phyloP scores from a whole-genome alignment of 2,113 vertebrate species.

The Collichthys lucidus region DNA sequence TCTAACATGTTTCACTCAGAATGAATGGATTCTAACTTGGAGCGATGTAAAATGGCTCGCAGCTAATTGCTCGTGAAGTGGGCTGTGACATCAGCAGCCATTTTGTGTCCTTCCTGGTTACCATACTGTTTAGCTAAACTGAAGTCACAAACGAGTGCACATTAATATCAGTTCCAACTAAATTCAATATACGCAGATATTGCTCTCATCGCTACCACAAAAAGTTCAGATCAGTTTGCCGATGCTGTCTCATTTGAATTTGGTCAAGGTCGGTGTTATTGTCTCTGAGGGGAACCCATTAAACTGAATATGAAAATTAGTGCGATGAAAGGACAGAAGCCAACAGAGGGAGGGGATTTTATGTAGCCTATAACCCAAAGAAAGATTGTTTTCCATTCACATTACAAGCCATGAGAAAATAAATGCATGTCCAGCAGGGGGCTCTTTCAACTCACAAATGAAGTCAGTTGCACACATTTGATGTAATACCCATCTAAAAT shows the following conservation, averaged over 20 bases:
- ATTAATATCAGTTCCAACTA: constrained; percentile 63
- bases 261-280: constrained; percentile 58
- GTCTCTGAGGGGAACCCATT: constrained; percentile 55
- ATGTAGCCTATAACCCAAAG: constrained; percentile 46
- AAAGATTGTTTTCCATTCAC: constrained; percentile 44
- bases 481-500: constrained; percentile 47
- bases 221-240: constrained; percentile 57
- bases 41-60: constrained; percentile 36
- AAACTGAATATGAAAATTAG: constrained; percentile 59
- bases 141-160: constrained; percentile 52
- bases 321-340: constrained; percentile 43
- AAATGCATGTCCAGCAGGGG: constrained; percentile 75
- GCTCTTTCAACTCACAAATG: constrained; percentile 78
- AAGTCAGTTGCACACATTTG: constrained; percentile 36
- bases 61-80: constrained; percentile 47
- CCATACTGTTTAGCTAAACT: constrained; percentile 58
- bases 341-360: constrained; percentile 38
- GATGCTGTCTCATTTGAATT: constrained; percentile 60
- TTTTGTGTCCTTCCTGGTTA: constrained; percentile 50
- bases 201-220: constrained; percentile 46
- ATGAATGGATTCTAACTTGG: constrained; percentile 50
- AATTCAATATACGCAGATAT: constrained; percentile 49
- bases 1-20: constrained; percentile 39
- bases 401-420: constrained; percentile 26
- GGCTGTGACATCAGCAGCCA: constrained; percentile 51